Conservation (phyloP, 2,797 vertebrate genomes). For the Bovichtus diacanthus region DNA sequence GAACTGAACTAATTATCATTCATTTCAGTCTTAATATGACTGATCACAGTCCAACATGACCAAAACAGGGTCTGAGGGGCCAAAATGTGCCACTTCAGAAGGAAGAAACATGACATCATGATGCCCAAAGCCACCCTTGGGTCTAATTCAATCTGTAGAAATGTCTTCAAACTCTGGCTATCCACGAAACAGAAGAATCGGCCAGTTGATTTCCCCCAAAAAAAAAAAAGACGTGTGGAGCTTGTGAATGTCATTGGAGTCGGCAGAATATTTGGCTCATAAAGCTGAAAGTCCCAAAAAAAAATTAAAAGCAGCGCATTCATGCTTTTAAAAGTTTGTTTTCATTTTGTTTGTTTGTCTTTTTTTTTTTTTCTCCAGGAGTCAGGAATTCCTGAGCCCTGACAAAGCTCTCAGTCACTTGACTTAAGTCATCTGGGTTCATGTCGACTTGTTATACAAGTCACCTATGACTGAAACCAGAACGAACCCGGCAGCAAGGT, state of each 20-base stretch:
- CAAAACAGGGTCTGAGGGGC: constrained; percentile 18
- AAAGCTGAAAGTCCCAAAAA: neutral
- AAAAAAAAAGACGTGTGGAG: constrained; percentile 23
- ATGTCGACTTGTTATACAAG: constrained; percentile 22
- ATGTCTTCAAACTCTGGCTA: constrained; percentile 48
- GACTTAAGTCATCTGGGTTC: constrained; percentile 41
- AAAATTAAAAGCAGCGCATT: constrained; percentile 39
- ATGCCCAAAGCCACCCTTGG: constrained; percentile 42
- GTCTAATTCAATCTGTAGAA: constrained; percentile 53
- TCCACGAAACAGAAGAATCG: constrained; percentile 48
- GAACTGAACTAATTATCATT: constrained; percentile 29
- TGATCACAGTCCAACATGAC: constrained; percentile 38
- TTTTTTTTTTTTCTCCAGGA: constrained; percentile 39
- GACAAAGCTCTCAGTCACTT: constrained; percentile 36
- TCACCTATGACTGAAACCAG: constrained; percentile 38
- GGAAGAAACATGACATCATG: constrained; percentile 58
- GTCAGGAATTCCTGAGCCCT: constrained; percentile 46
- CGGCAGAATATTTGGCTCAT: constrained; percentile 35
- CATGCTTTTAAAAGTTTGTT: constrained; percentile 37
- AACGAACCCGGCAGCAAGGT: neutral
- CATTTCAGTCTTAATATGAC: constrained; percentile 22
- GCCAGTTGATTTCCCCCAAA: constrained; percentile 41
- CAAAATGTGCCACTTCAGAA: constrained; percentile 55
- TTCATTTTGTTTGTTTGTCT: constrained; percentile 59
- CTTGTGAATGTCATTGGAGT: constrained; percentile 29